phyloP scores from a whole-genome alignment of 1,140 invertebrate genomes.

The Ceratoteleas bidentatus region DNA sequence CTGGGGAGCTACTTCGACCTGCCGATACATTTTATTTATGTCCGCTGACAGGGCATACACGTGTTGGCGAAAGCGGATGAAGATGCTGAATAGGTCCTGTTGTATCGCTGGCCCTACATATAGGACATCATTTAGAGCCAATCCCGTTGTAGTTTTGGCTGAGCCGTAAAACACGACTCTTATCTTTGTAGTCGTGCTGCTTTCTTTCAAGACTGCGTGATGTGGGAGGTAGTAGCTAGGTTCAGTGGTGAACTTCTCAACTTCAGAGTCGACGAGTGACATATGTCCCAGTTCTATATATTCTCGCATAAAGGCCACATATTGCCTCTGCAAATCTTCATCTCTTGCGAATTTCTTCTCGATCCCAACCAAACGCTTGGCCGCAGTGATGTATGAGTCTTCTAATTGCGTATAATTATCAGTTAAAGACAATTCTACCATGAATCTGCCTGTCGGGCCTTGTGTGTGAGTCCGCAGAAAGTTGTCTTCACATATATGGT shows the following conservation, averaged over 20 bases:
- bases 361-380: not conserved
- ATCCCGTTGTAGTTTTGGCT: not conserved
- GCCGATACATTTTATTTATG: conserved; percentile 29
- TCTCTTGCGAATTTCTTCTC: conserved; percentile 3
- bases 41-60: not conserved
- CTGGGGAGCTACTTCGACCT: not conserved
- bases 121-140: conserved; percentile 15
- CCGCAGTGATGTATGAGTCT: not conserved
- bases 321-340: not conserved
- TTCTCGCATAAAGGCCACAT: not conserved
- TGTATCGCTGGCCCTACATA: conserved; percentile 2
- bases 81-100: not conserved
- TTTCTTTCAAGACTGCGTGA: conserved; percentile 13
- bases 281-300: conserved; percentile 2
- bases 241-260: not conserved
- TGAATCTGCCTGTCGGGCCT: not conserved
- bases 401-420: not conserved
- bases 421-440: conserved; percentile 1
- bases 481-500: too few relatives aligned
- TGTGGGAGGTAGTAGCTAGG: not conserved
- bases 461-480: not conserved
- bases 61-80: conserved; percentile 6
- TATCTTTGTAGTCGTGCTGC: conserved; percentile 78
- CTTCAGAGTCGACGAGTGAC: not conserved
- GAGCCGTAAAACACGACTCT: conserved; percentile 19